Conservation (phyloP, 2,797 vertebrate genomes). For the Parotocinclus haroldoi region DNA sequence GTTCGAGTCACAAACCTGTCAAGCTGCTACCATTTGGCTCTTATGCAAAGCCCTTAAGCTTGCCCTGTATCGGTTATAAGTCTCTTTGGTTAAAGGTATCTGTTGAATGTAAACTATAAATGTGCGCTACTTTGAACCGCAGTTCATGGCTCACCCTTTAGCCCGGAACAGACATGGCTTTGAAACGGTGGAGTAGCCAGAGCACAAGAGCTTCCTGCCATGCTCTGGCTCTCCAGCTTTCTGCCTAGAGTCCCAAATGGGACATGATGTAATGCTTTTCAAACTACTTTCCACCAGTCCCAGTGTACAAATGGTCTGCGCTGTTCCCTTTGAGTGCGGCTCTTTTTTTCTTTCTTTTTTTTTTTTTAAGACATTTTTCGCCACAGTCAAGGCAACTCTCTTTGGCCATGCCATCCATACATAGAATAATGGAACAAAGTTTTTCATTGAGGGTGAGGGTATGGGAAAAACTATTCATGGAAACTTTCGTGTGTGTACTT, state of each 20-base stretch:
- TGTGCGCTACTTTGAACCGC: too few relatives aligned
- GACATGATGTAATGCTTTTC: constrained; percentile 40
- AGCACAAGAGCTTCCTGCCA: constrained; percentile 16
- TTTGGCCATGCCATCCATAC: neutral
- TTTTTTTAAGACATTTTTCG: neutral
- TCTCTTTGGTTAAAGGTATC: too few relatives aligned
- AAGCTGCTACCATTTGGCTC: too few relatives aligned
- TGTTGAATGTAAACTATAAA: too few relatives aligned
- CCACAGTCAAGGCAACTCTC: neutral
- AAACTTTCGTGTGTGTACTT: too few relatives aligned
- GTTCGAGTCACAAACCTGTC: too few relatives aligned
- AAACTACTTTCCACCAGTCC: constrained; percentile 25
- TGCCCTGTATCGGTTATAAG: too few relatives aligned
- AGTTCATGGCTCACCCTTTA: neutral
- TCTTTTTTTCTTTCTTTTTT: too few relatives aligned
- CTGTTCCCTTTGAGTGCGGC: too few relatives aligned
- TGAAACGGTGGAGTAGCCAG: neutral
- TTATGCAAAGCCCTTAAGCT: too few relatives aligned
- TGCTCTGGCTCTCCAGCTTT: neutral
- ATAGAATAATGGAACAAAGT: neutral
- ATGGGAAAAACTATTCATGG: neutral
- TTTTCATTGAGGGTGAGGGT: too few relatives aligned
- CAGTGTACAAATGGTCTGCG: constrained; percentile 1
- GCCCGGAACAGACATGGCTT: neutral
- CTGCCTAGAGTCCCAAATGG: constrained; percentile 17